Evolutionary conservation across 2,797 vertebrate genomes (phyloP).

Genomic region (Danio aesculapii): DNA sequence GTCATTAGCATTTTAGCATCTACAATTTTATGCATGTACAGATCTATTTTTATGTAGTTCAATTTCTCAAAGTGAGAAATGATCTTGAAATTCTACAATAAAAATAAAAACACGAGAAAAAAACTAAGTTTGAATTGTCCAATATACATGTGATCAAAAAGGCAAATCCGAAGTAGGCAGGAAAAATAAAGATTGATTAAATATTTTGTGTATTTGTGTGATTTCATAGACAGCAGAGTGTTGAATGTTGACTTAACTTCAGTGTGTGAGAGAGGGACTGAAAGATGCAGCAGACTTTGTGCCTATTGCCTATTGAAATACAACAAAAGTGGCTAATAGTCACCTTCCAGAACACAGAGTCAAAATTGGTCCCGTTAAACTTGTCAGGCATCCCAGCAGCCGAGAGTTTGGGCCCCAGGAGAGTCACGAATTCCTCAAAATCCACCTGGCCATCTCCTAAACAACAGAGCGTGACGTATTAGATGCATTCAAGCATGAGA

Average conservation of each 20-base stretch:
- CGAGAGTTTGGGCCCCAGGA: slow-evolving; percentile 94
- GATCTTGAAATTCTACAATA: too few species aligned
- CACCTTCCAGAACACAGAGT: slow-evolving; percentile 98
- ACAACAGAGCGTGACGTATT: slow-evolving; percentile 14
- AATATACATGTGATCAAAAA: too few species aligned
- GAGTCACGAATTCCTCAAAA: slow-evolving; percentile 97
- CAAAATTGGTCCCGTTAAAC: slow-evolving; percentile 94
- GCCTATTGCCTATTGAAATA: slow-evolving; percentile 59
- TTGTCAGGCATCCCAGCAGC: slow-evolving; percentile 94
- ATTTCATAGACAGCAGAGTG: background rate
- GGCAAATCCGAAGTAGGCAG: too few species aligned
- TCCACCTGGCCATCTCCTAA: slow-evolving; percentile 96
- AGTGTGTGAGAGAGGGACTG: background rate
- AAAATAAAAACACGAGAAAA: too few species aligned
- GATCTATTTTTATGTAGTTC: too few species aligned
- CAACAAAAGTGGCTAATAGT: slow-evolving; percentile 60
- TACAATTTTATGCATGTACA: too few species aligned
- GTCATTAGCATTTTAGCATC: too few species aligned
- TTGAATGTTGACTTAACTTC: background rate
- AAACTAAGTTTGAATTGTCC: too few species aligned
- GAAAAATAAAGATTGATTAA: too few species aligned
- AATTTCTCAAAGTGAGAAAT: too few species aligned
- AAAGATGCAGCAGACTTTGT: background rate
- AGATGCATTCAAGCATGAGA: background rate
- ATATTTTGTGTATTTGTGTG: too few species aligned